These are phyloP conservation scores for Falco peregrinus DNA, from an alignment of 2,797 vertebrate species.

Conservation along the genomic window DNA sequence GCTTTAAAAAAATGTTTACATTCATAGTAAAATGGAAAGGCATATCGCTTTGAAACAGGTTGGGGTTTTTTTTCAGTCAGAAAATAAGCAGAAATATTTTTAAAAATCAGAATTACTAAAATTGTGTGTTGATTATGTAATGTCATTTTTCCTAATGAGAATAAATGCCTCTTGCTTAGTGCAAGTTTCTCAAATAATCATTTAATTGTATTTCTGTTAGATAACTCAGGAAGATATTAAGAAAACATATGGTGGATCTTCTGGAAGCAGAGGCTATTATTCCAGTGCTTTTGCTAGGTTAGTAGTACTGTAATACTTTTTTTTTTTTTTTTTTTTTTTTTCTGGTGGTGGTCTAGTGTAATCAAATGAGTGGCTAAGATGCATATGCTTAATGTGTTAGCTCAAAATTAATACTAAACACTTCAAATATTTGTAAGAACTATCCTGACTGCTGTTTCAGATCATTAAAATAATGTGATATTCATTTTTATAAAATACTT, in stretches of 20 bases:
- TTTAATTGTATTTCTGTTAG: conserved; percentile 70
- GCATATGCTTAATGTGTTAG: not conserved
- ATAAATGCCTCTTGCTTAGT: not conserved
- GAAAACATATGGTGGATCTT: conserved; percentile 96
- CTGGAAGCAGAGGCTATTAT: conserved; percentile 97
- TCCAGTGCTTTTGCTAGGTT: conserved; percentile 99
- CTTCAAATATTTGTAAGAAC: not conserved
- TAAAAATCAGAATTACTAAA: not conserved
- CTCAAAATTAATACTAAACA: not conserved
- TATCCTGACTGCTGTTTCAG: not conserved
- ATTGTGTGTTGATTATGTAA: not conserved
- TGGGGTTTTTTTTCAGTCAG: not conserved
- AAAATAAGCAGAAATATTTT: not conserved
- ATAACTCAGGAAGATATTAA: conserved; percentile 98
- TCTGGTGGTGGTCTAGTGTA: not conserved
- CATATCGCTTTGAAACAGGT: not conserved
- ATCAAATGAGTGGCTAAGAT: not conserved
- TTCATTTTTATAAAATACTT: not conserved
- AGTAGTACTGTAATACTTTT: not conserved
- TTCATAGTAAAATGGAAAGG: not conserved
- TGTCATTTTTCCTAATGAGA: not conserved
- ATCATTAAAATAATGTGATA: not conserved
- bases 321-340: not conserved
- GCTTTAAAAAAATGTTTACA: not conserved
- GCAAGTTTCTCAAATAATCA: not conserved